Evolutionary conservation across 64 coral and sea anemone genomes (phyloP), one percentile per base, ranked within the genome.

Genomic region (Porites lutea): DNA sequence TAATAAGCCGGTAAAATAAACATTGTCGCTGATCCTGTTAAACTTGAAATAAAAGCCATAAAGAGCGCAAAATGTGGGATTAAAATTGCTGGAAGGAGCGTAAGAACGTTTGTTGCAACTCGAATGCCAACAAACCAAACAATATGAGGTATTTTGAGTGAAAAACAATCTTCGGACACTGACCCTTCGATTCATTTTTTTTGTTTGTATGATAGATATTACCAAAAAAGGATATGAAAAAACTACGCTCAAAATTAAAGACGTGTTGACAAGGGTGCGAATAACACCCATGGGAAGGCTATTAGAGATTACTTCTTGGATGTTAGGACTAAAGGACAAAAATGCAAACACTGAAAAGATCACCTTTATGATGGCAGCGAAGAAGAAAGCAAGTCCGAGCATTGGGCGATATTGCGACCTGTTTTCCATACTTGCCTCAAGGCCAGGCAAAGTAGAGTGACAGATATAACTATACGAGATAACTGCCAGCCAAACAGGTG

Each of bases 281-380:
- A 54, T 0, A 54, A 48, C 11, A 14, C 77, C 78, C 1, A 20
- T 4, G 14, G 89, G 77, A 45, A 90, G 62, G 18, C 58, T 90
- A 10, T 81, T 81, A 5, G 72, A 5, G 13, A 82, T 72, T 13
- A 82, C 49, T 59, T 82, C 77, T 21, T 72, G 16, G 1, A 77
- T 82, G 19, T 79, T 78, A 1, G 10, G 13, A 15, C 49, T 68
- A 20, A 62, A 90, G n/a, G 89, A 71, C 23, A 90, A 65, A 61
- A 90, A 90, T 7, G 37, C 89, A 57, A 49, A 63, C 0, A 90
- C 1, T 6, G 76, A 64, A 11, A 82, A 90, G 49, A 15, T 16
- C 21, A 73, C 2, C 47, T 90, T 90, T 13, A 82, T 58, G 12
- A 71, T 2, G 5, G 7, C 13, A 5, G 21, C 48, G n/a, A 46